Conservation (phyloP, 2,113 vertebrate genomes). For the Cettia cetti region DNA sequence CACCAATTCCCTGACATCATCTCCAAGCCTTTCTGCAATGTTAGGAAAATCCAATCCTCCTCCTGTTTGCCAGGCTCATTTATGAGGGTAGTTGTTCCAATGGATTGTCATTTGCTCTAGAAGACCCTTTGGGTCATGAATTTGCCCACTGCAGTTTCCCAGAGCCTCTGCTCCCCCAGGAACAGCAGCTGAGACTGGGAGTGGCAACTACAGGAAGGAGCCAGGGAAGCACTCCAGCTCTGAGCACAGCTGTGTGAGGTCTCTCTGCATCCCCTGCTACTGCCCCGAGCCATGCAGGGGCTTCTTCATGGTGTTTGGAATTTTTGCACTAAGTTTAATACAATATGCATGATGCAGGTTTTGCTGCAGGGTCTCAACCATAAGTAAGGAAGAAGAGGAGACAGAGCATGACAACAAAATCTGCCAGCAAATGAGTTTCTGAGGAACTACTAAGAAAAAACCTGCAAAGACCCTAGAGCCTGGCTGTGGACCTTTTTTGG, state of each 20-base stretch:
- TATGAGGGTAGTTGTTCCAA: background rate
- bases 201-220: background rate
- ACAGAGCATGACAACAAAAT: background rate
- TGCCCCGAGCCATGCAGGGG: background rate
- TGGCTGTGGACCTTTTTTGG: background rate
- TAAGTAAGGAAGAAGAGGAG: background rate
- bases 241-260: background rate
- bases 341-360: background rate
- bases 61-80: background rate
- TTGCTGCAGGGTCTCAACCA: background rate
- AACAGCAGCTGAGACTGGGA: background rate
- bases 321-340: background rate
- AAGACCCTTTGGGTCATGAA: background rate
- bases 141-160: background rate
- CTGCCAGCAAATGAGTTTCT: background rate
- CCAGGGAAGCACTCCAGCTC: background rate
- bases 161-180: background rate
- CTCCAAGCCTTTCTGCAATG: background rate
- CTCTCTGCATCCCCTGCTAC: background rate
- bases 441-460: background rate
- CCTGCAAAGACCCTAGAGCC: background rate
- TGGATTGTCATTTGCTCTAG: background rate
- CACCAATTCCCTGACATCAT: background rate
- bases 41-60: background rate
- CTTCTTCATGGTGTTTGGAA: background rate